These are phyloP conservation scores for Vanessa tameamea DNA, from an alignment of 1,140 invertebrate species.

Conservation along the genomic window DNA sequence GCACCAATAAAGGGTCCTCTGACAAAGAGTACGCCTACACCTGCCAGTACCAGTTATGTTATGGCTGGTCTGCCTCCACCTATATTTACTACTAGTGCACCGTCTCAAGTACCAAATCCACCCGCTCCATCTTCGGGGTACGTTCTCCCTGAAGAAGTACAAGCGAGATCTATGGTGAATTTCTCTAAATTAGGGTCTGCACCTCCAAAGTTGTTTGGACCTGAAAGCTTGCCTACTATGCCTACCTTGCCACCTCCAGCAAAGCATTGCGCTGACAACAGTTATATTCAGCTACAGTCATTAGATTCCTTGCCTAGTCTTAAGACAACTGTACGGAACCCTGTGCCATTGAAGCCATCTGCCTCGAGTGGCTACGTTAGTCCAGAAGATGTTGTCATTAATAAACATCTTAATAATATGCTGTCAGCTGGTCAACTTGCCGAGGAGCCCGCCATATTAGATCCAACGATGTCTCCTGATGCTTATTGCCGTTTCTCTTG, in stretches of 20 bases:
- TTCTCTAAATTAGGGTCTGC: slow-evolving; percentile 56
- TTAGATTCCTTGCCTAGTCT: slow-evolving; percentile 69
- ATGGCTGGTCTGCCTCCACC: slow-evolving; percentile 66
- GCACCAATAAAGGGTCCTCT: slow-evolving; percentile 45
- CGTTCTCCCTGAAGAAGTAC: slow-evolving; percentile 60
- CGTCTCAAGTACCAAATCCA: slow-evolving; percentile 42
- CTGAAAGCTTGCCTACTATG: slow-evolving; percentile 72
- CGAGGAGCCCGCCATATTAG: slow-evolving; percentile 66
- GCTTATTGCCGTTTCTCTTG: slow-evolving; percentile 78
- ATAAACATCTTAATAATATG: slow-evolving; percentile 72
- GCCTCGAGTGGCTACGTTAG: slow-evolving; percentile 65
- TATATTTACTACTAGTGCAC: slow-evolving; percentile 59
- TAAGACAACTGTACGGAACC: slow-evolving; percentile 56
- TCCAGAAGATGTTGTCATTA: slow-evolving; percentile 66
- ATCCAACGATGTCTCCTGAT: slow-evolving; percentile 72
- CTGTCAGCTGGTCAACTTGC: slow-evolving; percentile 55
- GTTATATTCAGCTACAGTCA: slow-evolving; percentile 72
- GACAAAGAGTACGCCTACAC: slow-evolving; percentile 43
- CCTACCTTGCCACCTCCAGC: slow-evolving; percentile 66
- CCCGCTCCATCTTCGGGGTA: slow-evolving; percentile 60
- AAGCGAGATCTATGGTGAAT: slow-evolving; percentile 53
- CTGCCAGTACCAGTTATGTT: slow-evolving; percentile 67
- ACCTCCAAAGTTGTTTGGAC: slow-evolving; percentile 57
- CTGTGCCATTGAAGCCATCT: slow-evolving; percentile 59
- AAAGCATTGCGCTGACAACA: slow-evolving; percentile 62